Conservation (phyloP, 1,140 invertebrate species). For the Radopholus similis region DNA sequence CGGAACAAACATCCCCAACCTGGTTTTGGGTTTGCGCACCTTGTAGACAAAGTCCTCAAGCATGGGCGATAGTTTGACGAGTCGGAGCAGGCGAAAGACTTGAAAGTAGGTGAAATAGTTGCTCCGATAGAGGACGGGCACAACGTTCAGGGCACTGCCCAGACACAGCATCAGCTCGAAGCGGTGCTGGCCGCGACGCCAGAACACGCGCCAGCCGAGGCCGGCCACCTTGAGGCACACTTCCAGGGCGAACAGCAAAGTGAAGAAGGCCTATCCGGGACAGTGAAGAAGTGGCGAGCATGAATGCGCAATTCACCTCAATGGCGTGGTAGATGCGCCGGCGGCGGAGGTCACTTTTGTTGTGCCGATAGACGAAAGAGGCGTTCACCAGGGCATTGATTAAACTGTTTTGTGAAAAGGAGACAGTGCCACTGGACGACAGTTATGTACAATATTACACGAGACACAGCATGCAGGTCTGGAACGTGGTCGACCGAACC, state of each 20-base stretch:
- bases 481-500: slow-evolving; percentile 41
- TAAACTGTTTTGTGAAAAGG: slow-evolving; percentile 69
- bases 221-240: slow-evolving; percentile 96
- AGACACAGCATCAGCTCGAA: slow-evolving; percentile 90
- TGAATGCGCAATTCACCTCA: slow-evolving; percentile 68
- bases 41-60: slow-evolving; percentile 99
- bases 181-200: slow-evolving; percentile 92
- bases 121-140: slow-evolving; percentile 80
- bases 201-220: slow-evolving; percentile 85
- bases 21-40: slow-evolving; percentile 52
- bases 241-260: slow-evolving; percentile 87
- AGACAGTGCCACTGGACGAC: slow-evolving; percentile 62
- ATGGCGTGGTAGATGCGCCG: slow-evolving; percentile 83
- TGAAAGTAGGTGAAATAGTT: slow-evolving; percentile 81
- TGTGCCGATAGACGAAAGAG: slow-evolving; percentile 89
- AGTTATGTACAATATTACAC: slow-evolving; percentile 65
- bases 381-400: slow-evolving; percentile 89
- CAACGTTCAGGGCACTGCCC: slow-evolving; percentile 87
- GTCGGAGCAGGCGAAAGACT: slow-evolving; percentile 77
- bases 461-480: slow-evolving; percentile 39
- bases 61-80: slow-evolving; percentile 97
- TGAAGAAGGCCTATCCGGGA: slow-evolving; percentile 54
- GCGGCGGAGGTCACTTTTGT: slow-evolving; percentile 73
- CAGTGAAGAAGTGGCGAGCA: neutral
- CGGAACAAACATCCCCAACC: neutral